Evolutionary conservation across 2,113 vertebrate genomes (phyloP).

Genomic region (Ceuthmochares aereus): DNA sequence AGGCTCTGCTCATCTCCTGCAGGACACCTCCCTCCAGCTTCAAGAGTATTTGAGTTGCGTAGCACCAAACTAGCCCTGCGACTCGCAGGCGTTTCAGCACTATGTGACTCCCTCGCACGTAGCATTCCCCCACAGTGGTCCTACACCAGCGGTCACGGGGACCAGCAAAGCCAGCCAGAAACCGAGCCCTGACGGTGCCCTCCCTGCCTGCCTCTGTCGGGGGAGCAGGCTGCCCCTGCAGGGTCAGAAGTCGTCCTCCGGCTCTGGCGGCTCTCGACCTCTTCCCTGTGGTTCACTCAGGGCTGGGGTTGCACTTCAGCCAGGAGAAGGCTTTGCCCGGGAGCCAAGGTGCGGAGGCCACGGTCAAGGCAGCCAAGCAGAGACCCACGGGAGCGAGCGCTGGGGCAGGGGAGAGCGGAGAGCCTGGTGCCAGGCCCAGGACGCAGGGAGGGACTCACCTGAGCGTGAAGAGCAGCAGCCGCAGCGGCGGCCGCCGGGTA

Average conservation of each 20-base stretch:
- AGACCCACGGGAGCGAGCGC: rapidly evolving
- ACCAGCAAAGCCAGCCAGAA: background rate
- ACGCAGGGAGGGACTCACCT: slow-evolving; percentile 78
- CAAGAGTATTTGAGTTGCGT: background rate
- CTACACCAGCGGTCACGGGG: rapidly evolving
- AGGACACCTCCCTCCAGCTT: background rate
- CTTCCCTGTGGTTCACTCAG: rapidly evolving
- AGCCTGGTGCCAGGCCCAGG: rapidly evolving
- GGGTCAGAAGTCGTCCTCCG: background rate
- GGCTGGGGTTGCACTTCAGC: background rate
- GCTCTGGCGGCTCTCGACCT: background rate
- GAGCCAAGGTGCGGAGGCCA: background rate
- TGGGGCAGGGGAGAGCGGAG: background rate
- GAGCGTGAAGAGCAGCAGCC: slow-evolving; percentile 92
- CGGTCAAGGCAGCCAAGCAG: background rate
- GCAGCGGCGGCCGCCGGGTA: slow-evolving; percentile 91
- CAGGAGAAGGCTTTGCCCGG: background rate
- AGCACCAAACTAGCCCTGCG: rapidly evolving
- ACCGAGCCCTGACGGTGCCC: background rate
- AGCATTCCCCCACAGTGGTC: background rate
- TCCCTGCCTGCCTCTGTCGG: background rate
- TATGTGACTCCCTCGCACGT: background rate
- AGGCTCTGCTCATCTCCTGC: background rate
- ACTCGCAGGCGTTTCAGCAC: background rate
- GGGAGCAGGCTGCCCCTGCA: background rate